These are phyloP conservation scores for Hippocampus comes DNA, from an alignment of 2,113 vertebrate genomes.

Conservation along the genomic window DNA sequence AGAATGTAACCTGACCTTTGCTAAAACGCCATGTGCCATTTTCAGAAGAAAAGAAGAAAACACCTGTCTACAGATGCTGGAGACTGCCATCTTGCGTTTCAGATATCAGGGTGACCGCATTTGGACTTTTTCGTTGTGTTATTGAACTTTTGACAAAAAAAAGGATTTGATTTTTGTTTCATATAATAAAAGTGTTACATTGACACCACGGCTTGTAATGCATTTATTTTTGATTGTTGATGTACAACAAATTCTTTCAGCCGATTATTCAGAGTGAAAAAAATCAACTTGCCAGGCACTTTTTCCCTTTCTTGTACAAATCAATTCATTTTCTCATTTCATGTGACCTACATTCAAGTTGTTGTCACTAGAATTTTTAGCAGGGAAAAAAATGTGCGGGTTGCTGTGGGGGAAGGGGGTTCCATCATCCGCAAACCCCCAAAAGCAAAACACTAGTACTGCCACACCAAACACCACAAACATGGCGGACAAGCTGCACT, in stretches of 20 bases:
- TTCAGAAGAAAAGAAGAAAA: constrained; percentile 22
- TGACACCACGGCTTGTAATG: background rate
- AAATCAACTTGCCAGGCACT: background rate
- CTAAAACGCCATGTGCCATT: constrained; percentile 32
- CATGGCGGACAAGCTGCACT: background rate
- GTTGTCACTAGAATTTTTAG: background rate
- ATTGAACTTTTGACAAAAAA: background rate
- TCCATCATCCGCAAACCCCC: background rate
- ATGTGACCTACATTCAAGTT: background rate
- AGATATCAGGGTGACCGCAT: constrained; percentile 15
- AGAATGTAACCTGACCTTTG: constrained; percentile 40
- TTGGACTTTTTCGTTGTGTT: constrained; percentile 24
- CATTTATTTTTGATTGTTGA: background rate
- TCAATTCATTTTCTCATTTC: background rate
- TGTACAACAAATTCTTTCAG: background rate
- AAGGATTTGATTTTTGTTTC: background rate
- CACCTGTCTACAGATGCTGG: constrained; percentile 12
- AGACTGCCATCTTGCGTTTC: constrained; percentile 24
- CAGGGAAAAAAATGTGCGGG: background rate
- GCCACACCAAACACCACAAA: background rate
- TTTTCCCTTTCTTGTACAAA: background rate
- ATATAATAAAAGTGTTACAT: background rate
- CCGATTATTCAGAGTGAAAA: background rate
- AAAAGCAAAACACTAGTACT: background rate
- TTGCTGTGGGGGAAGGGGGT: background rate